Conservation (phyloP, 2,797 vertebrate genomes). For the Spinus olivaceus region DNA sequence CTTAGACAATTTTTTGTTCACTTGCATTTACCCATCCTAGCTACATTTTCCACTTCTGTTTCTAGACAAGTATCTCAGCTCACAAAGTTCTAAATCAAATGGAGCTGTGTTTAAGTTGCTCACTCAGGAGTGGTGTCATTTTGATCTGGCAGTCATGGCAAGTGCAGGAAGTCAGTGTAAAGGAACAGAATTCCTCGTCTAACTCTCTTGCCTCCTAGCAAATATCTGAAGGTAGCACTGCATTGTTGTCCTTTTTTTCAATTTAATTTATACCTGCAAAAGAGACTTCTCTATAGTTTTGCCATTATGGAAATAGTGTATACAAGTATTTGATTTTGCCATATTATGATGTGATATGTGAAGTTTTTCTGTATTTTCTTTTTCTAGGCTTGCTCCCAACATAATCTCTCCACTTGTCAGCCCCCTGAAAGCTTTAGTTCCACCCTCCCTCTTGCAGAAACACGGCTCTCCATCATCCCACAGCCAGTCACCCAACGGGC, state of each 20-base stretch:
- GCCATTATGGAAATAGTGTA: neutral
- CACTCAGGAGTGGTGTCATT: neutral
- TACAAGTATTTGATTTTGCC: neutral
- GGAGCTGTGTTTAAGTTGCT: neutral
- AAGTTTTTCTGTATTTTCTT: conserved; percentile 38
- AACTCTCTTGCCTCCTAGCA: neutral
- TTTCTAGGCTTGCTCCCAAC: conserved; percentile 80
- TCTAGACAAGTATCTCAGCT: neutral
- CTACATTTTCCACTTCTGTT: neutral
- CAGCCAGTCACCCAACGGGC: conserved; percentile 70
- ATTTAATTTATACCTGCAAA: neutral
- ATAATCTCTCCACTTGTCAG: conserved; percentile 83
- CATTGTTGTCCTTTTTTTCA: neutral
- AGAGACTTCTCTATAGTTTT: neutral
- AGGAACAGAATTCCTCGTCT: neutral
- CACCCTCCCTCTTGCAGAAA: conserved; percentile 83
- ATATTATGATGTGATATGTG: neutral
- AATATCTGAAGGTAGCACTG: neutral
- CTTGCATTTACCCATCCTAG: neutral
- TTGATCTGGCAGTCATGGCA: neutral
- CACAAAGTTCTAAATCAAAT: neutral
- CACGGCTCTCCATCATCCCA: conserved; percentile 73
- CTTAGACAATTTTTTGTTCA: neutral
- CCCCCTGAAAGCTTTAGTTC: conserved; percentile 83
- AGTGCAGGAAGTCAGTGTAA: neutral